Evolutionary conservation across 2,797 vertebrate species (phyloP).

Genomic region (Pangasius larnaudii): DNA sequence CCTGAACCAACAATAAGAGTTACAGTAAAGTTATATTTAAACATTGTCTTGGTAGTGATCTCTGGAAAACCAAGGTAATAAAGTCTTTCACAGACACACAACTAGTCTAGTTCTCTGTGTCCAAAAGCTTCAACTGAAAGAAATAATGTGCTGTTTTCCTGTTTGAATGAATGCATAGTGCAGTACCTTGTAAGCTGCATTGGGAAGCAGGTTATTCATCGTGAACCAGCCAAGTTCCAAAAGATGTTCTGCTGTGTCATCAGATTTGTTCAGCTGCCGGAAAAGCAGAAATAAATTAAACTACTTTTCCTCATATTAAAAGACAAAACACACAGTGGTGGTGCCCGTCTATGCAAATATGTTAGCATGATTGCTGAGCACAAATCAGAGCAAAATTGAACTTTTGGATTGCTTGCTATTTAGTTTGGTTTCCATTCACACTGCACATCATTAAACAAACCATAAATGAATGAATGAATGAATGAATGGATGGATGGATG

Average conservation of each 20-base stretch:
- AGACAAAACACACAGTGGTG: not conserved
- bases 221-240: slow-evolving; percentile 97
- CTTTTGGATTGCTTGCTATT: not conserved
- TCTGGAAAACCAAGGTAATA: not conserved
- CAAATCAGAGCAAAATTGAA: not conserved
- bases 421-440: not conserved
- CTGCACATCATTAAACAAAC: not conserved
- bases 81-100: not conserved
- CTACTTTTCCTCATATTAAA: not conserved
- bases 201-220: slow-evolving; percentile 98
- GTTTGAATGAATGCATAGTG: not conserved
- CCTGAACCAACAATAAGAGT: not conserved
- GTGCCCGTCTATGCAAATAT: not conserved
- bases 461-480: too few relatives aligned
- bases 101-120: not conserved
- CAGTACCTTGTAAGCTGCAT: slow-evolving; percentile 92
- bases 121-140: not conserved
- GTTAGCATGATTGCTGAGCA: not conserved
- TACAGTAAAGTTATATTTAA: not conserved
- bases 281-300: slow-evolving; percentile 2
- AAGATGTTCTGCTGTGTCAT: slow-evolving; percentile 97
- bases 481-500: too few relatives aligned
- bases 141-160: not conserved
- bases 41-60: not conserved
- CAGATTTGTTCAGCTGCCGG: slow-evolving; percentile 93